Conservation (phyloP, 2,888 invertebrate genomes). For the Thecophora atra region DNA sequence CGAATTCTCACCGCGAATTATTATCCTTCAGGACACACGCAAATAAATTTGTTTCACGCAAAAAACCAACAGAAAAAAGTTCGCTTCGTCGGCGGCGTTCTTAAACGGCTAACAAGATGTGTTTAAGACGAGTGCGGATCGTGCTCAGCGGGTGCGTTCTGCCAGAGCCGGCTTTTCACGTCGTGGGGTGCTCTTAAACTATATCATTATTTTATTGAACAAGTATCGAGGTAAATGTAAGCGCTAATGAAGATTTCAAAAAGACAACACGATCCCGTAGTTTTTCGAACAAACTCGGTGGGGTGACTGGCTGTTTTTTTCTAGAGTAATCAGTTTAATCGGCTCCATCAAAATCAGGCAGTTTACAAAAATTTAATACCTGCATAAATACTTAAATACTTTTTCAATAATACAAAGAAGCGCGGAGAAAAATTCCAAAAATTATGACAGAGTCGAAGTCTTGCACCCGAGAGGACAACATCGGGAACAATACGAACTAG, state of each 20-base stretch:
- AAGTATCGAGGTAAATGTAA: not conserved
- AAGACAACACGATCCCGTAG: conserved; percentile 1
- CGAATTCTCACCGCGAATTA: conserved; percentile 11
- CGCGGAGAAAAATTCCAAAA: conserved; percentile 2
- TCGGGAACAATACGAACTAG: conserved; percentile 16
- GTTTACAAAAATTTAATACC: conserved; percentile 43
- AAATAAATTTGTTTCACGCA: conserved; percentile 40
- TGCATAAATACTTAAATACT: conserved; percentile 44
- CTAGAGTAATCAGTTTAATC: not conserved
- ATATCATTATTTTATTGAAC: not conserved
- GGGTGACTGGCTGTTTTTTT: not conserved
- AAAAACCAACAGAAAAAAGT: too few relatives aligned
- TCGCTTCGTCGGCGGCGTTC: not conserved
- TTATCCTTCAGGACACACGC: conserved; percentile 36
- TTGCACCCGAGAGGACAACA: conserved; percentile 18
- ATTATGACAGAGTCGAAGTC: conserved; percentile 2
- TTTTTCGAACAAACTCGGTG: conserved; percentile 12
- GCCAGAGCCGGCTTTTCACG: not conserved
- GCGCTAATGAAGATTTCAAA: not conserved
- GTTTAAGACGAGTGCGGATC: not conserved
- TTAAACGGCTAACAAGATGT: not conserved
- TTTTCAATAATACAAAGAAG: conserved; percentile 27
- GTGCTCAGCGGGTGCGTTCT: not conserved
- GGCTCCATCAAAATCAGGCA: not conserved
- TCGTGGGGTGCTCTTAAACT: not conserved